These are phyloP conservation scores for Chionodraco myersi DNA, from an alignment of 2,113 vertebrate species.

Conservation along the genomic window DNA sequence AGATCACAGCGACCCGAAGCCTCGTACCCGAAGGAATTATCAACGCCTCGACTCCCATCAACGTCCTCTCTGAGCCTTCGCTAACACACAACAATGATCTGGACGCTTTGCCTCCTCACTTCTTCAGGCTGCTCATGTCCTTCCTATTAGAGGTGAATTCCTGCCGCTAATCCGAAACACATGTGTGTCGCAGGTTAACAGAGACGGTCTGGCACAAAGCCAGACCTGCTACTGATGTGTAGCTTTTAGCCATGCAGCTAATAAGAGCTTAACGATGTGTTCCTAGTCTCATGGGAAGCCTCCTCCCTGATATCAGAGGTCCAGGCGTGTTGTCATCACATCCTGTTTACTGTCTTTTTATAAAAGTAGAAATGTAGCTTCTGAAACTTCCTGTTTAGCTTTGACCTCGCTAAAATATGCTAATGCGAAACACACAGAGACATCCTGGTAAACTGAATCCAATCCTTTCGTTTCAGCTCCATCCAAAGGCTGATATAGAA, in stretches of 20 bases:
- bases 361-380: conserved; percentile 26
- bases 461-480: conserved; percentile 41
- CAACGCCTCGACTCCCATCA: conserved; percentile 53
- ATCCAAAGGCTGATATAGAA: conserved; percentile 23
- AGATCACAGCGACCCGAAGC: conserved; percentile 44
- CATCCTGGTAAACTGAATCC: conserved; percentile 34
- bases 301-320: conserved; percentile 30
- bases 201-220: conserved; percentile 30
- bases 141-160: conserved; percentile 37
- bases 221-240: conserved; percentile 39
- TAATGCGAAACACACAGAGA: conserved; percentile 58
- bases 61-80: conserved; percentile 32
- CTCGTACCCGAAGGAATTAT: conserved; percentile 66
- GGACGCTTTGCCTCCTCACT: conserved; percentile 32
- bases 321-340: conserved; percentile 25
- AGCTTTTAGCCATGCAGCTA: conserved; percentile 35
- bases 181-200: background rate
- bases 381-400: conserved; percentile 17
- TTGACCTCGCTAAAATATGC: conserved; percentile 52
- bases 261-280: conserved; percentile 38
- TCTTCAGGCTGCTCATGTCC: conserved; percentile 46
- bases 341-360: conserved; percentile 54
- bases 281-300: conserved; percentile 4
- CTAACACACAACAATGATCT: conserved; percentile 59
- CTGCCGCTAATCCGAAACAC: conserved; percentile 37